Percentiles rank a stretch among this genome's conserved stretches.
phyloP scores from a whole-genome alignment of 2,888 invertebrate species.

The Cataglyphis altisquamis region DNA sequence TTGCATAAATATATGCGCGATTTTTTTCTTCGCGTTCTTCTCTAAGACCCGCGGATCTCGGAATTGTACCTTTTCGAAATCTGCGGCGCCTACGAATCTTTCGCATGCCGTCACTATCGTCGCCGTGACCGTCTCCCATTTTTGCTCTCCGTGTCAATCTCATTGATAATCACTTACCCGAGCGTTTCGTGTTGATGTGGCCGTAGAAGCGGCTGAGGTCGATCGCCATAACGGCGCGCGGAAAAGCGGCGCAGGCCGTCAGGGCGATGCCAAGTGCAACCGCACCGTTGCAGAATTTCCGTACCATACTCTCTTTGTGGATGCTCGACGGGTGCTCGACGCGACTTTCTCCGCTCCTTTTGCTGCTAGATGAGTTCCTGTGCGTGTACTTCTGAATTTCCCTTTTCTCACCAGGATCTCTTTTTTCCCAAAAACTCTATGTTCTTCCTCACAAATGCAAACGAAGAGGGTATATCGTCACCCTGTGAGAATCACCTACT shows the following conservation, averaged over 20 bases:
- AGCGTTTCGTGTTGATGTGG: slow-evolving; percentile 91
- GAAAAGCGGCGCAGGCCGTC: slow-evolving; percentile 88
- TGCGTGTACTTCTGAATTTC: background rate
- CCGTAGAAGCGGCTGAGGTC: slow-evolving; percentile 94
- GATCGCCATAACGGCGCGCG: slow-evolving; percentile 90
- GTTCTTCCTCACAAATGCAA: slow-evolving; percentile 19
- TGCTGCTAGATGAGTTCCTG: background rate
- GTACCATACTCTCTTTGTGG: slow-evolving; percentile 73
- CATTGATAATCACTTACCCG: slow-evolving; percentile 87
- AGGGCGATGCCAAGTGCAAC: slow-evolving; percentile 84
- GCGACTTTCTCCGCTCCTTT: background rate
- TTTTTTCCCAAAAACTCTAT: background rate
- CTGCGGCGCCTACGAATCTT: background rate
- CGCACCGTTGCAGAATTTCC: slow-evolving; percentile 77
- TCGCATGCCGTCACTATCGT: too few species aligned
- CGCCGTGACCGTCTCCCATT: background rate
- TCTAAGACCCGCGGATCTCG: background rate
- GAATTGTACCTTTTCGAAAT: background rate
- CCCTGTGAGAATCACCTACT: slow-evolving; percentile 37
- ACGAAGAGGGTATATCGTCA: slow-evolving; percentile 4
- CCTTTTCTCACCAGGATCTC: background rate
- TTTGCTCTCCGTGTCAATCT: background rate
- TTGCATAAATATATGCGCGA: background rate
- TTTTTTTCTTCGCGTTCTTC: slow-evolving; percentile 1
- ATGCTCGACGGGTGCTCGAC: background rate